Percentiles rank a stretch among this genome's conserved stretches.
phyloP scores from a whole-genome alignment of 2,113 vertebrate species.

The Suricata suricatta region DNA sequence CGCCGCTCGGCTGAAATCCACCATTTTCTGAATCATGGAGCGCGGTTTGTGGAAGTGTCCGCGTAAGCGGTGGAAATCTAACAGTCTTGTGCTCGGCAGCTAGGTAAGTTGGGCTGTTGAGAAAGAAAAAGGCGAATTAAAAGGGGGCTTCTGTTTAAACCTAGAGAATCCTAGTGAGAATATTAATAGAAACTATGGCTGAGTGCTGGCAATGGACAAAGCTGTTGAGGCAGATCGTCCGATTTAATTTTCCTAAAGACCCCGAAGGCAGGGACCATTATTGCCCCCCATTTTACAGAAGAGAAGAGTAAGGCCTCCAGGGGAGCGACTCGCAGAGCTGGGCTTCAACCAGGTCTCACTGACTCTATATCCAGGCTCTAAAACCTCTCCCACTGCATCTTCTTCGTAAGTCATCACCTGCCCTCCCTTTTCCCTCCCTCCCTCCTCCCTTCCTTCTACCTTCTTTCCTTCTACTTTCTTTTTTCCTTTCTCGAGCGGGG shows the following conservation, averaged over 20 bases:
- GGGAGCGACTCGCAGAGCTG: background rate
- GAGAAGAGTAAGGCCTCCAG: background rate
- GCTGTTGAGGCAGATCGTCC: background rate
- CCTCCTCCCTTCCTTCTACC: rapidly evolving
- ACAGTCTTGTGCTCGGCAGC: background rate
- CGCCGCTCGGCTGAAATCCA: no score
- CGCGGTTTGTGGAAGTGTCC: background rate
- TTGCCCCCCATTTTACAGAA: background rate
- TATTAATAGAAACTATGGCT: background rate
- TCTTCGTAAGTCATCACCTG: no score
- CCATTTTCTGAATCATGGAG: background rate
- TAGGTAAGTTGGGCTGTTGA: background rate
- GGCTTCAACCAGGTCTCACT: background rate
- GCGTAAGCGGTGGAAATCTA: background rate
- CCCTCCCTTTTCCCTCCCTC: no score
- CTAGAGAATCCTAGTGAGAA: background rate
- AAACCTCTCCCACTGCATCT: rapidly evolving
- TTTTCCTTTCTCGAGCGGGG: no score
- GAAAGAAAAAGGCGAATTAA: background rate
- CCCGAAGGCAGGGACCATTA: background rate
- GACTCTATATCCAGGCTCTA: background rate
- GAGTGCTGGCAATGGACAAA: background rate
- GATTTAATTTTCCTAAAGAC: background rate
- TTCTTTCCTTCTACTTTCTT: no score
- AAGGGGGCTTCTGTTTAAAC: background rate